These are phyloP conservation scores for Cliona cf. orientalis DNA, from an alignment of 37 sponge, comb jelly and placozoan species.

Conservation along the genomic window DNA sequence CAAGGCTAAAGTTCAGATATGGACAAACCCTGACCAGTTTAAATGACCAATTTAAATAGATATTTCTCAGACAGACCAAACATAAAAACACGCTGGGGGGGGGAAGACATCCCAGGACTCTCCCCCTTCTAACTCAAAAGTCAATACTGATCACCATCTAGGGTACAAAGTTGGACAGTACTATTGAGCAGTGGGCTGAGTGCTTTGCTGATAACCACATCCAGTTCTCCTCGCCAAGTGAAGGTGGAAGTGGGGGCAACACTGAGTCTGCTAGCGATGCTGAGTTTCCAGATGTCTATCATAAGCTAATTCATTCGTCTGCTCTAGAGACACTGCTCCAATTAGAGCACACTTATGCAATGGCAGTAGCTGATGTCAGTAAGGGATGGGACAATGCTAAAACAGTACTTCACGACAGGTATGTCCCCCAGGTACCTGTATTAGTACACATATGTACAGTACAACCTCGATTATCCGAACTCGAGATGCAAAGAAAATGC, in stretches of 20 bases:
- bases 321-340: constrained; percentile 84
- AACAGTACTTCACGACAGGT: constrained; percentile 61
- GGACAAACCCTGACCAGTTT: too few relatives aligned
- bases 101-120: too few relatives aligned
- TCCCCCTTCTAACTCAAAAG: too few relatives aligned
- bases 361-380: constrained; percentile 62
- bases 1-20: too few relatives aligned
- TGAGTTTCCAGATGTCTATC: constrained; percentile 80
- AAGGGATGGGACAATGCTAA: constrained; percentile 45
- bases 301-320: constrained; percentile 86
- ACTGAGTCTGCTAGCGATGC: constrained; percentile 30
- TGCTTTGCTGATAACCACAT: constrained; percentile 33
- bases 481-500: too few relatives aligned
- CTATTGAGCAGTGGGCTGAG: constrained; percentile 27
- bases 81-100: too few relatives aligned
- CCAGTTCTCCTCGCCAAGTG: constrained; percentile 11
- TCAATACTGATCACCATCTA: too few relatives aligned
- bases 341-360: constrained; percentile 87
- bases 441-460: too few relatives aligned
- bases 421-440: neutral
- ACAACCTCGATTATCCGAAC: too few relatives aligned
- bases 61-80: too few relatives aligned
- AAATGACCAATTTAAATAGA: too few relatives aligned
- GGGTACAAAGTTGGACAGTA: constrained; percentile 23
- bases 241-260: neutral